Conservation (phyloP, 2,797 vertebrate genomes). For the Chelon auratus region DNA sequence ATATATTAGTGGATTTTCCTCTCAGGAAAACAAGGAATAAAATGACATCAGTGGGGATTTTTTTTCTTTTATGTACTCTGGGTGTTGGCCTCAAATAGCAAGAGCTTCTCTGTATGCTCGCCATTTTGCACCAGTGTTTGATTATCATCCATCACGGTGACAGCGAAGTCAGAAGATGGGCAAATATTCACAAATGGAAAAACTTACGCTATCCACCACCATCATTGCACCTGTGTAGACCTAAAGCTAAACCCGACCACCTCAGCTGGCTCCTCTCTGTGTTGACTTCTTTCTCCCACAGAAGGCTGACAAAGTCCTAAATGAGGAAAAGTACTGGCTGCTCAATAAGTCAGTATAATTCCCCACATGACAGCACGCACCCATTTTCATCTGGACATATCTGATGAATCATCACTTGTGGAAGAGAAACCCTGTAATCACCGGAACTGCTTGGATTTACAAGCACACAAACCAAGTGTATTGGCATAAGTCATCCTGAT, state of each 20-base stretch:
- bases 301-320: background rate
- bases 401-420: slow-evolving; percentile 17
- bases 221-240: background rate
- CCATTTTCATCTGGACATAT: slow-evolving; percentile 28
- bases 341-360: slow-evolving; percentile 7
- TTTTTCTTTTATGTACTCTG: slow-evolving; percentile 13
- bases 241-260: background rate
- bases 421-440: slow-evolving; percentile 23
- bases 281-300: background rate
- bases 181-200: background rate
- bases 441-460: slow-evolving; percentile 28
- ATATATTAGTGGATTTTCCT: too few relatives aligned
- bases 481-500: slow-evolving; percentile 2
- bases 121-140: background rate
- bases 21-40: background rate
- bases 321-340: background rate
- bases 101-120: slow-evolving; percentile 2
- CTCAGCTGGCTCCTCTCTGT: background rate
- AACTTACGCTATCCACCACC: background rate
- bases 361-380: slow-evolving; percentile 3
- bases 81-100: slow-evolving; percentile 24
- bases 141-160: slow-evolving; percentile 18
- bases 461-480: background rate
- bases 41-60: background rate
- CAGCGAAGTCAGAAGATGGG: background rate